Conservation (phyloP, 2,888 invertebrate species). For the Julus scandinavius region DNA sequence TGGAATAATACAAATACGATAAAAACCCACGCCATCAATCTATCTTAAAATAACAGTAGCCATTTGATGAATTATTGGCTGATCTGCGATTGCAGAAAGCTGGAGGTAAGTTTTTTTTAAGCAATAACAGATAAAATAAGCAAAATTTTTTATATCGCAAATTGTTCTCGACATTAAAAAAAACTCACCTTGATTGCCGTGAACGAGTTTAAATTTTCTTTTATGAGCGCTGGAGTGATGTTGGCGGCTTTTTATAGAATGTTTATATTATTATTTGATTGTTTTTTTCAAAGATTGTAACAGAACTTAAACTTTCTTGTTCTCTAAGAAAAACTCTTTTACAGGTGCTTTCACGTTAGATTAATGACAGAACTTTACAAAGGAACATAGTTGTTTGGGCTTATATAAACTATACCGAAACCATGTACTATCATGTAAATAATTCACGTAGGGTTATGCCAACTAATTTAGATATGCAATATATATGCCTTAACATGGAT, state of each 20-base stretch:
- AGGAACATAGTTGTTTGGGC: too few relatives aligned
- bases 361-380: too few relatives aligned
- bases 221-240: not conserved
- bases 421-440: too few relatives aligned
- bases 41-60: not conserved
- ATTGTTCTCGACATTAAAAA: not conserved
- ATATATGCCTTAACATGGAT: too few relatives aligned
- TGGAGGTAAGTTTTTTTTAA: not conserved
- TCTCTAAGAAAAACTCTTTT: not conserved
- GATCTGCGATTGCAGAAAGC: not conserved
- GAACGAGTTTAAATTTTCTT: not conserved
- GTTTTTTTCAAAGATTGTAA: not conserved
- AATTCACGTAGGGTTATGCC: too few relatives aligned
- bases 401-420: too few relatives aligned
- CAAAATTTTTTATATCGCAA: conserved; percentile 11
- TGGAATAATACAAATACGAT: not conserved
- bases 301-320: not conserved
- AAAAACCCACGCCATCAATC: not conserved
- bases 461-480: too few relatives aligned
- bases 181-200: not conserved
- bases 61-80: not conserved
- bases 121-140: not conserved
- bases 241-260: not conserved
- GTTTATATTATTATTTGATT: not conserved
- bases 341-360: not conserved